phyloP scores from a whole-genome alignment of 2,113 vertebrate genomes.

The Chamaetylas fuelleborni region DNA sequence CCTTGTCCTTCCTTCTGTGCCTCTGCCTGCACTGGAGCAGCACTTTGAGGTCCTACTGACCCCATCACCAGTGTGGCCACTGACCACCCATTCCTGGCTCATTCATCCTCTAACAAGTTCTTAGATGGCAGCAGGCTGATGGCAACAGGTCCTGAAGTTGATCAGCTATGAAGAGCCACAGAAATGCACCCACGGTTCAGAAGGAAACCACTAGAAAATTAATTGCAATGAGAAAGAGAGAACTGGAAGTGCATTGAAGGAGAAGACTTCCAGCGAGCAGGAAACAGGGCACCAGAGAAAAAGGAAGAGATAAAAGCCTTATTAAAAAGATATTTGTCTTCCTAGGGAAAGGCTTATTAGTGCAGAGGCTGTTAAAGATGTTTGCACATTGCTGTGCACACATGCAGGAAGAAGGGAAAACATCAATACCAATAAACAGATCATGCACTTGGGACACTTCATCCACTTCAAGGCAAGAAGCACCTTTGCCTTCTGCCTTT shows the following conservation, averaged over 20 bases:
- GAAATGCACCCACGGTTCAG: background rate
- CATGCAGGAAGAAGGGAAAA: background rate
- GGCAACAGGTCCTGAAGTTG: background rate
- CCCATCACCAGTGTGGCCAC: background rate
- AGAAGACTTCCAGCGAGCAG: background rate
- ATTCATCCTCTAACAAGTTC: background rate
- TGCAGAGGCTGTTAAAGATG: background rate
- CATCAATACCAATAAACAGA: background rate
- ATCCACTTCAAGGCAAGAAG: background rate
- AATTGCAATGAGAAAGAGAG: background rate
- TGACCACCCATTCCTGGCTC: background rate
- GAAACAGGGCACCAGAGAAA: background rate
- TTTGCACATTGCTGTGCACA: background rate
- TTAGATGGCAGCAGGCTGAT: background rate
- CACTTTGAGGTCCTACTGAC: background rate
- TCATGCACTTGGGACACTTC: background rate
- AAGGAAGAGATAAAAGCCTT: background rate
- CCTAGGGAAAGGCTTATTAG: background rate
- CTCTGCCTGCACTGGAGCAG: background rate
- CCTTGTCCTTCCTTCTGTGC: background rate
- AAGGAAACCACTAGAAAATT: background rate
- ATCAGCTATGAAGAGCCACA: background rate
- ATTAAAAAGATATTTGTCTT: background rate
- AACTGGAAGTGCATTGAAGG: background rate
- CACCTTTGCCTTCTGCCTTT: background rate